Evolutionary conservation across 1,140 invertebrate genomes (phyloP).

Genomic region (Drosophila nannoptera): DNA sequence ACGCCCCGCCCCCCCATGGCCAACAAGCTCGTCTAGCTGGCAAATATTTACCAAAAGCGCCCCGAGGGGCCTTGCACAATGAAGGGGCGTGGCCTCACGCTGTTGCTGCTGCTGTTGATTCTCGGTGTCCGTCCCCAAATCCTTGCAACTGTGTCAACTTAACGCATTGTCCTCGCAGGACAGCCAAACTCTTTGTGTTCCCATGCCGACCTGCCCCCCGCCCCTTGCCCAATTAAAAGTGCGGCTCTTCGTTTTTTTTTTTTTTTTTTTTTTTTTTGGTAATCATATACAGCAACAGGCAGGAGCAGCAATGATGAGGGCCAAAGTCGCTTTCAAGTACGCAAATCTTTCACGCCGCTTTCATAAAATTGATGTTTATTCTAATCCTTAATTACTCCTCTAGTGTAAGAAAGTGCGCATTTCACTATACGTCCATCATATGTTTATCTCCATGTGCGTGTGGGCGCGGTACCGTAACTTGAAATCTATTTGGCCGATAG

Average conservation of each 20-base stretch:
- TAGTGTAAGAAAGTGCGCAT: too few species aligned
- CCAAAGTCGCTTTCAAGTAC: conserved; percentile 30
- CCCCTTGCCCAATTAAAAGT: too few species aligned
- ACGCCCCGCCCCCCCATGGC: neutral
- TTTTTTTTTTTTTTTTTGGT: too few species aligned
- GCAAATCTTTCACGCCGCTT: conserved; percentile 17
- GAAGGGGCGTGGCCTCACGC: neutral
- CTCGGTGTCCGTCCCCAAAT: conserved; percentile 46
- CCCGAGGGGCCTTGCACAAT: neutral
- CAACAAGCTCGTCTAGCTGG: conserved; percentile 65
- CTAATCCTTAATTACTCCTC: too few species aligned
- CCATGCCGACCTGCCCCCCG: neutral
- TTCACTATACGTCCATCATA: too few species aligned
- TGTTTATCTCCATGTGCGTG: too few species aligned
- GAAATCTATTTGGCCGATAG: too few species aligned
- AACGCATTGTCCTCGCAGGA: conserved; percentile 49
- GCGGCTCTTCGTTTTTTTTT: too few species aligned
- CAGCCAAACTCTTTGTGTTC: conserved; percentile 15
- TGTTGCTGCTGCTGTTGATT: conserved; percentile 24
- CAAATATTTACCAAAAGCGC: conserved; percentile 56
- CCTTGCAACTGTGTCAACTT: conserved; percentile 59
- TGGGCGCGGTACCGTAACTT: too few species aligned
- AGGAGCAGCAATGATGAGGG: too few species aligned
- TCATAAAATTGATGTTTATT: too few species aligned
- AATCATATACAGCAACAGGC: too few species aligned